Conservation (phyloP, 2,797 vertebrate genomes). For the Rhinoraja longicauda region DNA sequence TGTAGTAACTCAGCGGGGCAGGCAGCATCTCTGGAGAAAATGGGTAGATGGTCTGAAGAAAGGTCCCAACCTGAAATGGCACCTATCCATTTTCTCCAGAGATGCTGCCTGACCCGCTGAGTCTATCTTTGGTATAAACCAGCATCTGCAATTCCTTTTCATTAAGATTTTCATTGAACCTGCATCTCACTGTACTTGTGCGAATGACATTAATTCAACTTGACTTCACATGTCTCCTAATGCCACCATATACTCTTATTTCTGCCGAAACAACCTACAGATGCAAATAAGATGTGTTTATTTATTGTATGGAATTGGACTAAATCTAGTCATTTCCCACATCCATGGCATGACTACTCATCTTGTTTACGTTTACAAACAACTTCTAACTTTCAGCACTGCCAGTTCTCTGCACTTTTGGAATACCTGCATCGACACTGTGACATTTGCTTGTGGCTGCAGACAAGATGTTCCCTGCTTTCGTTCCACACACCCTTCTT, state of each 20-base stretch:
- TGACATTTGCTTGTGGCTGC: background rate
- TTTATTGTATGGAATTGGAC: background rate
- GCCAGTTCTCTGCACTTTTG: background rate
- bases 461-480: background rate
- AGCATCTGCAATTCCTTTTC: no score
- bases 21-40: no score
- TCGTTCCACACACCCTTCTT: background rate
- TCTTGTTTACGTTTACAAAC: no score
- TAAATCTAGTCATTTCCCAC: background rate
- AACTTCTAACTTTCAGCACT: background rate
- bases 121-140: no score
- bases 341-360: background rate
- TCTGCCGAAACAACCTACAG: background rate
- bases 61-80: no score
- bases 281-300: background rate
- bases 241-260: background rate
- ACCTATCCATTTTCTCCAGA: no score
- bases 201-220: no score
- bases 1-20: no score
- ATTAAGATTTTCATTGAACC: no score
- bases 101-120: no score
- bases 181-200: no score
- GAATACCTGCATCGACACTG: background rate
- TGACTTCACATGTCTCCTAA: background rate
- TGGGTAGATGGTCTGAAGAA: no score